Evolutionary conservation across 2,797 vertebrate genomes (phyloP), one percentile per base, ranked within the genome.

Genomic region (Danionella dracula): DNA sequence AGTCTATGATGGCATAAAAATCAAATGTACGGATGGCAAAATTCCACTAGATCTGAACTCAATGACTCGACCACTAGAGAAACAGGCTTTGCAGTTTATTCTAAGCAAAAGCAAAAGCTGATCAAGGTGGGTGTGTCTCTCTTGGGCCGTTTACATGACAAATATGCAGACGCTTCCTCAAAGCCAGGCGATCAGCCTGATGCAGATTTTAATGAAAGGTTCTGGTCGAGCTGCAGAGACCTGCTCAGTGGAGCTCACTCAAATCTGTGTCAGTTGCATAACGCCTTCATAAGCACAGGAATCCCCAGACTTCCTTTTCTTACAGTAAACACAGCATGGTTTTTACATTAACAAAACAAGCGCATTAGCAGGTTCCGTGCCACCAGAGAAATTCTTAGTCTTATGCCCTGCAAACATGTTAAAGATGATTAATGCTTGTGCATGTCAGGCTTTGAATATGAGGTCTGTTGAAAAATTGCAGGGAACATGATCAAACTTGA

Each of bases 11-110:
- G n/a, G n/a, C n/a, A n/a, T n/a, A n/a, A n/a, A n/a, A n/a, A n/a
- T n/a, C n/a, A n/a, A n/a, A n/a, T n/a, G n/a, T n/a, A n/a, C n/a
- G n/a, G 32, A 35, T 35, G 10, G 10, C 10, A 35, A 3, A 8
- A 8, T 35, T 35, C 8, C 40, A 13, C n/a, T 4, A 10, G 19
- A 21, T 20, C 12, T 21, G 17, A 46, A 46, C 57, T 55, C 23
- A 31, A 51, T 35, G 62, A 35, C 29, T 40, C 32, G 11, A 13
- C 13, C 23, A 31, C 45, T 34, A 48, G 34, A 59, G 38, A 50
- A 66, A 58, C 50, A 72, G 51, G 23, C 50, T 51, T 68, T 17
- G 56, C 40, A 6, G 58, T 79, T 77, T 81, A 77, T 81, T 82
- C 83, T 66, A 70, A 72, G 72, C 53, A 63, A 67, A 74, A 34